phyloP scores from a whole-genome alignment of 2,888 invertebrate genomes.

The Allolobophora icterica region DNA sequence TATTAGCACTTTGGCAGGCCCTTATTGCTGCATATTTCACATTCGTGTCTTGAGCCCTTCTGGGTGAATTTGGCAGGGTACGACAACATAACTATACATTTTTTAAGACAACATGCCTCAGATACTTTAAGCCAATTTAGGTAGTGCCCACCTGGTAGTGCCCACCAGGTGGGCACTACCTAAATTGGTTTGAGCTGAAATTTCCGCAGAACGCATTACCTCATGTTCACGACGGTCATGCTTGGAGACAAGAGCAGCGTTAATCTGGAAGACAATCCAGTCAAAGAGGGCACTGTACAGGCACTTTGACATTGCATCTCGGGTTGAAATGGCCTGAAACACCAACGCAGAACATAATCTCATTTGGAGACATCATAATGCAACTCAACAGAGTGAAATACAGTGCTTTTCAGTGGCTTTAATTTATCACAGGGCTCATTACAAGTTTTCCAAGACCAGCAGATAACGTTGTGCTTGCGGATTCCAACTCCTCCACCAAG shows the following conservation, averaged over 20 bases:
- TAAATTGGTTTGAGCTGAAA: neutral
- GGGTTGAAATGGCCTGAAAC: conserved; percentile 67
- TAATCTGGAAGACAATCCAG: conserved; percentile 95
- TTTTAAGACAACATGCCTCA: neutral
- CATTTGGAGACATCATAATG: neutral
- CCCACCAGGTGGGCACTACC: neutral
- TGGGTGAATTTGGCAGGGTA: neutral
- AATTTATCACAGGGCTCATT: neutral
- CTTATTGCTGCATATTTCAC: neutral
- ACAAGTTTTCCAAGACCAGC: neutral
- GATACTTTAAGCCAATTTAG: neutral
- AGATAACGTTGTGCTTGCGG: neutral
- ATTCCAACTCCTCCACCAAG: neutral
- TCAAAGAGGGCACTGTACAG: conserved; percentile 94
- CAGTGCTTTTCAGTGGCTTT: neutral
- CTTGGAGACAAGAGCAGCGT: conserved; percentile 89
- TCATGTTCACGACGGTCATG: conserved; percentile 82
- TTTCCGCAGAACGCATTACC: conserved; percentile 52
- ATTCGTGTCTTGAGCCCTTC: neutral
- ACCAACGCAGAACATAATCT: neutral
- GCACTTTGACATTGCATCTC: conserved; percentile 96
- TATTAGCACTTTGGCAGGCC: neutral
- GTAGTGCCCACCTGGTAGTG: no score
- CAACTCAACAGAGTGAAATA: neutral
- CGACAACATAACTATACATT: neutral